Percentiles rank a stretch among this genome's conserved stretches.
Evolutionary conservation across 2,888 invertebrate species (phyloP).

Genomic region (Thymelicus sylvestris): DNA sequence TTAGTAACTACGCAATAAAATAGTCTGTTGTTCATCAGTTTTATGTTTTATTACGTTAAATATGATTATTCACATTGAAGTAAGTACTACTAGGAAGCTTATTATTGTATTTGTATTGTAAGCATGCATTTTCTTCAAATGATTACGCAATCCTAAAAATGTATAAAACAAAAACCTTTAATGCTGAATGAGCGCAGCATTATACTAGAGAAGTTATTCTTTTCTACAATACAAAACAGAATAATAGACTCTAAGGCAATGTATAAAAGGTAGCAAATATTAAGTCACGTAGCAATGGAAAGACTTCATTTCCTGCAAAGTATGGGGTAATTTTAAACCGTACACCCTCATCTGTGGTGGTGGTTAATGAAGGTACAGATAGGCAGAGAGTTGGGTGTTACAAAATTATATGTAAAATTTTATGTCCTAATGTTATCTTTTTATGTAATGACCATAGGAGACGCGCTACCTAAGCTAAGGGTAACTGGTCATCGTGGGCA

Average conservation of each 20-base stretch:
- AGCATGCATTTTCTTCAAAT: neutral
- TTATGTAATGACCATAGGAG: too few relatives aligned
- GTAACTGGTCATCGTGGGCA: too few relatives aligned
- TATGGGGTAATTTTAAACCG: slow-evolving; percentile 27
- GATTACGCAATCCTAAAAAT: neutral
- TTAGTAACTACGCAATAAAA: too few relatives aligned
- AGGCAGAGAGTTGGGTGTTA: neutral
- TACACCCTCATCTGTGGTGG: slow-evolving; percentile 15
- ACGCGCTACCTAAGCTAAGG: too few relatives aligned
- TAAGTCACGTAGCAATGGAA: slow-evolving; percentile 16
- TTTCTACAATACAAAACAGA: neutral
- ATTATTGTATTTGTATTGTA: neutral
- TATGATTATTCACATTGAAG: too few relatives aligned
- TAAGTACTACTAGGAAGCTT: too few relatives aligned
- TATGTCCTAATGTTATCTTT: neutral
- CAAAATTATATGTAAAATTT: neutral
- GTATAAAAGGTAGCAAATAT: slow-evolving; percentile 24
- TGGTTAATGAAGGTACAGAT: slow-evolving; percentile 20
- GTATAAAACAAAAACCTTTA: neutral
- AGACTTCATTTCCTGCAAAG: slow-evolving; percentile 24
- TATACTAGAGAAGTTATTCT: neutral
- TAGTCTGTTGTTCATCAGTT: too few relatives aligned
- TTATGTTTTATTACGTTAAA: too few relatives aligned
- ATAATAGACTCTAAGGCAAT: slow-evolving; percentile 13
- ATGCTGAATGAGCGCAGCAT: neutral